Base-by-base conservation (phyloP, 2,888 invertebrate genomes). In the Phyllotreta striolata region DNA sequence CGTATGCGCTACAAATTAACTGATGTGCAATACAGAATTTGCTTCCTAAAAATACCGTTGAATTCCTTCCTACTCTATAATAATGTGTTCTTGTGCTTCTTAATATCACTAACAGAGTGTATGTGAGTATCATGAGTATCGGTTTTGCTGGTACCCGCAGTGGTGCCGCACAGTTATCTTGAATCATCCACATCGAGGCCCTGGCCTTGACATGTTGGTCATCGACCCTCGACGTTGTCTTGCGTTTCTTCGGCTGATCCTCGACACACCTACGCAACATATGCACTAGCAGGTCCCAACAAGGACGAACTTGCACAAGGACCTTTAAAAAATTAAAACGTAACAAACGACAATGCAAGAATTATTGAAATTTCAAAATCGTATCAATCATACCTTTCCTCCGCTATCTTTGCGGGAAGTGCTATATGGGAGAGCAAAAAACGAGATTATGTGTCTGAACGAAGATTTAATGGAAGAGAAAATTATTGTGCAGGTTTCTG, bases 1-100 rank as follows among this genome's bases (percentile, higher is more conserved):
- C 79, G 79, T 80, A 77, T 79, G 78, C 77, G 77, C 76, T 72
- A 75, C 63, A 59, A 68, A 72, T 67, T 71, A 74, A 74, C 74
- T 74, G 72, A 69, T 72, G 78, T 79, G 77, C 78, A 76, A 77
- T 79, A 79, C 78, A 78, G 79, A 79, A 76, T 78, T 71, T 70
- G 74, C 76, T 76, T 74, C 77, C 75, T 77, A 78, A 78, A 79
- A 79, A 76, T 80, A 81, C 80, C 80, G 80, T 80, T 80, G 76
- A 66, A 62, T 68, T 57, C 55, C 60, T 57, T 58, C 55, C 60
- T 57, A 61, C 65, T 62, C 56, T 46, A 49, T 55, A 65, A 56
- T 68, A 68, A 68, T 68, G 59, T 64, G 58, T 65, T 65, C 57
- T 60, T 66, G 68, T 60, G 68, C 65, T 67, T 71, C 70, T 66